These are phyloP conservation scores for Festucalex cinctus DNA, from an alignment of 2,113 vertebrate genomes.

Conservation along the genomic window DNA sequence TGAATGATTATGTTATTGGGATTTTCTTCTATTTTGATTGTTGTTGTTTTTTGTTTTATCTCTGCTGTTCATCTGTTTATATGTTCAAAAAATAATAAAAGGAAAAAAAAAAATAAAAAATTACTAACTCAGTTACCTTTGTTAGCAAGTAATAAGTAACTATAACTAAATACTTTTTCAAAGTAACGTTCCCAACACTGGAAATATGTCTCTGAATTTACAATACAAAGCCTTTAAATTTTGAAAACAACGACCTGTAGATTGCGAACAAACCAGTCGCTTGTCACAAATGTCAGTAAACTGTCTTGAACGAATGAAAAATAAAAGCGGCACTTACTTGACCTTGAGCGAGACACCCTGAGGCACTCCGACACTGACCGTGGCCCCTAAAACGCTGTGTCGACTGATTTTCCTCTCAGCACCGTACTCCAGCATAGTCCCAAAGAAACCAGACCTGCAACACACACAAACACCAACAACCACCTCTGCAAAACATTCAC, in stretches of 20 bases:
- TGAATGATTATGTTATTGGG: too few relatives aligned
- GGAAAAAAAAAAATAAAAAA: too few relatives aligned
- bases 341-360: constrained; percentile 96
- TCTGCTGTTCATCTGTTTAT: too few relatives aligned
- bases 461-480: constrained; percentile 2
- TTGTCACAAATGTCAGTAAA: neutral
- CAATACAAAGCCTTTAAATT: neutral
- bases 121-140: too few relatives aligned
- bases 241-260: neutral
- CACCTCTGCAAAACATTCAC: neutral
- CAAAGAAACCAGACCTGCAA: constrained; percentile 91
- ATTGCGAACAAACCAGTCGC: neutral
- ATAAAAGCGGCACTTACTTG: constrained; percentile 78
- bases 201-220: neutral
- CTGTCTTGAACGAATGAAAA: neutral
- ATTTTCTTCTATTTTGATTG: too few relatives aligned
- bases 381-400: constrained; percentile 90
- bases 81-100: too few relatives aligned
- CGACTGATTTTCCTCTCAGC: constrained; percentile 96
- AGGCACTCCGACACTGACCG: constrained; percentile 90
- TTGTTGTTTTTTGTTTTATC: too few relatives aligned
- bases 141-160: too few relatives aligned
- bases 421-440: constrained; percentile 92
- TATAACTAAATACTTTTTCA: too few relatives aligned
- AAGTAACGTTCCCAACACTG: too few relatives aligned